Evolutionary conservation across 1,140 invertebrate species (phyloP), one percentile per base, ranked within the genome.

Genomic region (Eciton burchellii): DNA sequence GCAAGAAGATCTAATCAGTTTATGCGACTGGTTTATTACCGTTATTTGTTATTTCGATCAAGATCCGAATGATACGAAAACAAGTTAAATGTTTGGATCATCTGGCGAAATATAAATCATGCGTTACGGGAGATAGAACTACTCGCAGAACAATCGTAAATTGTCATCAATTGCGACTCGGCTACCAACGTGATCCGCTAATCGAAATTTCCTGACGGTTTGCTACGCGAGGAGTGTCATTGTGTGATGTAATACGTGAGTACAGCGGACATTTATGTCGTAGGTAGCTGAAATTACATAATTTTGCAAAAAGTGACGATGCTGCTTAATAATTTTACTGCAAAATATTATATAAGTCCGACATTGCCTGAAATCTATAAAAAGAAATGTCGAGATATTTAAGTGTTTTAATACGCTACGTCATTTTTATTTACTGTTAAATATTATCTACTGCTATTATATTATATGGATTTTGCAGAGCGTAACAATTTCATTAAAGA

Each of bases 181-280:
- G 19, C 77, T 71, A 52, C 49, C 56, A 62, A 59, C 77, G 56
- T 59, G 43, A 81, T 81, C 54, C 66, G 43, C 77, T 73, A 81
- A 81, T 81, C 77, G 68, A 81, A 81, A 81, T 81, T 81, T 81
- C 68, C 77, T 73, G 77, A 54, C 57, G 47, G 45, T 60, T 72
- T 59, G 41, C 24, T 57, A 43, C 49, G 54, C 41, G 56, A 62
- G 56, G 63, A 68, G 47, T 56, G 74, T 56, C 65, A 68, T 68
- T 54, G 35, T 19, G 21, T 16, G 35, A 70, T 21, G 60, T 52
- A 81, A 81, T 60, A 68, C 68, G 77, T 73, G 47, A 45, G 68
- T 8, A 81, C 26, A 26, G 68, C 70, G 68, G 74, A 79, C 26
- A 9, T 72, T 72, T 43, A 56, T 81, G 62, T 57, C 62, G 66